Evolutionary conservation across 1,140 invertebrate species (phyloP).

Genomic region (Drosophila grimshawi): DNA sequence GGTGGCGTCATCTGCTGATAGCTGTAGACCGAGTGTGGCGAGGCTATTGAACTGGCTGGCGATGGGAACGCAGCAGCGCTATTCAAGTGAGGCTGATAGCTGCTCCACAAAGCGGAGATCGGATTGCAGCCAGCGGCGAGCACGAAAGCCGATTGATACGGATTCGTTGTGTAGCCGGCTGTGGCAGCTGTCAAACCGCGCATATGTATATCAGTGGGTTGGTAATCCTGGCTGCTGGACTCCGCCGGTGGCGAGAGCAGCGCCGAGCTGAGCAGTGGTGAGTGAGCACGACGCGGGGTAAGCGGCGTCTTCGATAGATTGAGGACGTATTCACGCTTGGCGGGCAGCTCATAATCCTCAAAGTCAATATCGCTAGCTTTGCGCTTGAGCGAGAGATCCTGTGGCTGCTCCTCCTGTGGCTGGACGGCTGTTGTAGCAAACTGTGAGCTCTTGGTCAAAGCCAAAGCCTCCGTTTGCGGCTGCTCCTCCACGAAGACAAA

Average conservation of each 20-base stretch:
- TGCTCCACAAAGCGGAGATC: conserved; percentile 76
- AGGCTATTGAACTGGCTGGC: conserved; percentile 70
- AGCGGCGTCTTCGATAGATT: conserved; percentile 74
- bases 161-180: conserved; percentile 70
- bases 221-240: conserved; percentile 52
- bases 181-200: conserved; percentile 69
- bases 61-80: conserved; percentile 62
- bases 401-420: conserved; percentile 85
- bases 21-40: conserved; percentile 71
- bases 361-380: conserved; percentile 51
- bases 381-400: conserved; percentile 86
- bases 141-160: conserved; percentile 77
- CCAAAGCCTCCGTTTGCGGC: conserved; percentile 75
- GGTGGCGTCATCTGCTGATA: conserved; percentile 81
- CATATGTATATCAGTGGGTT: conserved; percentile 70
- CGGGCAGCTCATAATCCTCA: conserved; percentile 64
- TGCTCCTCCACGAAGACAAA: conserved; percentile 86
- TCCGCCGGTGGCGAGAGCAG: conserved; percentile 66
- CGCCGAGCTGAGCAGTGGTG: conserved; percentile 48
- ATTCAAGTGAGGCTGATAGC: conserved; percentile 70
- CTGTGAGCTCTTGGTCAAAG: conserved; percentile 60
- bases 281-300: conserved; percentile 34
- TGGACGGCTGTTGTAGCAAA: conserved; percentile 22
- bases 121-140: conserved; percentile 80
- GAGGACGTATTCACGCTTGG: conserved; percentile 76